These are phyloP conservation scores for Osmoderma eremita DNA, from an alignment of 2,888 invertebrate species.

Conservation along the genomic window DNA sequence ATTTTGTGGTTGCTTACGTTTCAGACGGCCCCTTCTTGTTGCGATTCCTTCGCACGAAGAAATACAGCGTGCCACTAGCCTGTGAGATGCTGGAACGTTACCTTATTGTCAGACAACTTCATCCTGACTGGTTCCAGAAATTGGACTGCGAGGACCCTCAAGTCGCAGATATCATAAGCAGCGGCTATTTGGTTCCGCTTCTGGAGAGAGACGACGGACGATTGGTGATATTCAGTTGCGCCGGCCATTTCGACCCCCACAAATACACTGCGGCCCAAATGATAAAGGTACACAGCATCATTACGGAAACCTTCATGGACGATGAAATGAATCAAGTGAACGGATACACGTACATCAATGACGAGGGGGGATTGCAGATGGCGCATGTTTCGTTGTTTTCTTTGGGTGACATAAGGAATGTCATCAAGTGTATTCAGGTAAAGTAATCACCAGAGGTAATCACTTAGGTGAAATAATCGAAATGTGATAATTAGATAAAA, in stretches of 20 bases:
- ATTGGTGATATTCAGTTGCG: constrained; percentile 81
- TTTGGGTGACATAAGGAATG: constrained; percentile 78
- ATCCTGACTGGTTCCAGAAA: constrained; percentile 87
- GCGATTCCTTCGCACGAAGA: constrained; percentile 86
- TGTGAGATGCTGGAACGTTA: constrained; percentile 90
- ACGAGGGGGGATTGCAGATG: constrained; percentile 85
- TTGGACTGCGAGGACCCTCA: constrained; percentile 83
- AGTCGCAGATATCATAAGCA: constrained; percentile 81
- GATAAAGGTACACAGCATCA: constrained; percentile 85
- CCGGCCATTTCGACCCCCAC: constrained; percentile 69
- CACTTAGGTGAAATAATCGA: no score
- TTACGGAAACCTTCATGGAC: constrained; percentile 86
- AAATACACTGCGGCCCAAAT: constrained; percentile 80
- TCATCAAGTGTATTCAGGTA: constrained; percentile 82
- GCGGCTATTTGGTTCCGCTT: constrained; percentile 81
- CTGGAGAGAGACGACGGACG: constrained; percentile 81
- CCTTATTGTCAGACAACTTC: constrained; percentile 83
- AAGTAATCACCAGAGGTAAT: constrained; percentile 27
- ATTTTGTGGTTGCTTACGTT: no score
- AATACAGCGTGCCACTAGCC: constrained; percentile 85
- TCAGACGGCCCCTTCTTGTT: constrained; percentile 82
- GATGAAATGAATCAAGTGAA: constrained; percentile 85
- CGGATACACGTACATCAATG: constrained; percentile 86
- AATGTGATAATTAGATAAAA: no score
- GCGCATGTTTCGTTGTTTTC: constrained; percentile 86